phyloP scores from a whole-genome alignment of 2,888 invertebrate genomes.

The Caenorhabditis sp. region DNA sequence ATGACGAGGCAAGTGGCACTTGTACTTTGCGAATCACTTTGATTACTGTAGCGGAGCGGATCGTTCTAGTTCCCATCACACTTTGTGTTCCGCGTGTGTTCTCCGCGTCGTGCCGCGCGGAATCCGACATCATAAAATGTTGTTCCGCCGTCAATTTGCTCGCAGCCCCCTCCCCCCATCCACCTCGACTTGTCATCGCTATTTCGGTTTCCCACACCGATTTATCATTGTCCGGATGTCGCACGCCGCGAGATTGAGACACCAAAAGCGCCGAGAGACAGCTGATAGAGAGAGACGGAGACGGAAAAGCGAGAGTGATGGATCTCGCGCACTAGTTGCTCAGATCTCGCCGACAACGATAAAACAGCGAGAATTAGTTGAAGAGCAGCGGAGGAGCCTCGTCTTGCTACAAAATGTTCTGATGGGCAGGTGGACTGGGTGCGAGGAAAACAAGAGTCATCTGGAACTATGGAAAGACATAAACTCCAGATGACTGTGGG shows the following conservation, averaged over 20 bases:
- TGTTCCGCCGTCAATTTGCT: constrained; percentile 48
- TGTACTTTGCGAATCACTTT: not conserved
- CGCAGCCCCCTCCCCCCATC: too few species aligned
- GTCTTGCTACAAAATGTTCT: not conserved
- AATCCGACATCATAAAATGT: constrained; percentile 48
- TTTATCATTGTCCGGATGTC: constrained; percentile 61
- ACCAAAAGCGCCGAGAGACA: constrained; percentile 16
- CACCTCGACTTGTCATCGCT: constrained; percentile 49
- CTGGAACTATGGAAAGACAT: not conserved
- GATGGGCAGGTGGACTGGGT: not conserved
- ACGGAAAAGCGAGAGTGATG: not conserved
- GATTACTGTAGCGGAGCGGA: not conserved
- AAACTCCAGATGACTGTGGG: not conserved
- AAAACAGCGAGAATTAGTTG: constrained; percentile 17
- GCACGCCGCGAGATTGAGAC: constrained; percentile 2
- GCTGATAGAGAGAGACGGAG: constrained; percentile 24
- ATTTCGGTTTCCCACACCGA: constrained; percentile 62
- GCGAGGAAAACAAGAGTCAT: not conserved
- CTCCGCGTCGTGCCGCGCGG: constrained; percentile 14
- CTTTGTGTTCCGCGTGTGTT: constrained; percentile 24
- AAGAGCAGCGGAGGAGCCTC: too few species aligned
- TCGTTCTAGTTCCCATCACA: constrained; percentile 4
- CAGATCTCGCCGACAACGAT: constrained; percentile 58
- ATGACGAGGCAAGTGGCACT: not conserved
- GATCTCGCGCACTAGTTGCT: constrained; percentile 49